phyloP scores from a whole-genome alignment of 2,113 vertebrate genomes.

The Mastomys coucha region DNA sequence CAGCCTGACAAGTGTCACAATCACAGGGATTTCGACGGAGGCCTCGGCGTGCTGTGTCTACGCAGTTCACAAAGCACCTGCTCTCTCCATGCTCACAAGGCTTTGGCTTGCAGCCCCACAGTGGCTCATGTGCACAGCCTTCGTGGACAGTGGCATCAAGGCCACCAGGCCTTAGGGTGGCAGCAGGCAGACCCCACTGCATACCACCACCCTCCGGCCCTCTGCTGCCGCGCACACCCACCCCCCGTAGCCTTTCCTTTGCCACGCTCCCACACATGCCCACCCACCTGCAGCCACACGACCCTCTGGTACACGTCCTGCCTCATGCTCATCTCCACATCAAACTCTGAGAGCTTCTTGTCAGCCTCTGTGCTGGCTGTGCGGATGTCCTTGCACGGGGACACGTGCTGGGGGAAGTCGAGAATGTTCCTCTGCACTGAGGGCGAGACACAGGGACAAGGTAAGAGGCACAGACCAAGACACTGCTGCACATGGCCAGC shows the following conservation, averaged over 20 bases:
- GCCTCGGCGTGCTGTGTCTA: background rate
- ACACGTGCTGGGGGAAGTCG: slow-evolving; percentile 98
- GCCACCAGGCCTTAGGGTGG: background rate
- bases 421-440: slow-evolving; percentile 95
- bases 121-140: background rate
- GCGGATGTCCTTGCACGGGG: slow-evolving; percentile 92
- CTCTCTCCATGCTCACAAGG: background rate
- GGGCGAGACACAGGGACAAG: background rate
- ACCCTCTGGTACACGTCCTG: slow-evolving; percentile 96
- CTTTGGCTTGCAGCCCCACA: background rate
- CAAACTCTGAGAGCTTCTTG: slow-evolving; percentile 96
- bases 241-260: slow-evolving; percentile 89
- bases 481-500: rapidly evolving
- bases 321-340: slow-evolving; percentile 99
- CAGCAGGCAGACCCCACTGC: no score
- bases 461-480: background rate
- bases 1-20: background rate
- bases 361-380: slow-evolving; percentile 95
- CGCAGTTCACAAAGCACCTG: background rate
- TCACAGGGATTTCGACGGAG: background rate
- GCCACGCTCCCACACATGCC: background rate
- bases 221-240: no score
- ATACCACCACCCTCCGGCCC: no score
- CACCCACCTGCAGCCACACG: slow-evolving; percentile 93
- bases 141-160: background rate